Evolutionary conservation across 2,113 vertebrate genomes (phyloP), one percentile per base, ranked within the genome.

Genomic region (Callionymus lyra): DNA sequence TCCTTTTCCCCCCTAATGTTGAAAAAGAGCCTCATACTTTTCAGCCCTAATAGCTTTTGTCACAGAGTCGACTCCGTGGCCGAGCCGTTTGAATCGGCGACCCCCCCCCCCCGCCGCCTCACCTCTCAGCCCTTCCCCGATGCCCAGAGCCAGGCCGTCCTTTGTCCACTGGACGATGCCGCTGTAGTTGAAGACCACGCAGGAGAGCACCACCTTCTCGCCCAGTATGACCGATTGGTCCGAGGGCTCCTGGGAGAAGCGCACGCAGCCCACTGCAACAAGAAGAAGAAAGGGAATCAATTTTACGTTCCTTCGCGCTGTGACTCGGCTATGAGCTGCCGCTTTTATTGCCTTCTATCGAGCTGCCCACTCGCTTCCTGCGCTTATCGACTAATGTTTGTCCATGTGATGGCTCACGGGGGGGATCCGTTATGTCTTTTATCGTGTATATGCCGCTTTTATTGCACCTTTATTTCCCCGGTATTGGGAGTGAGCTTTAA

Each of bases 131-230:
- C 91, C 92, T 61, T 93, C 90, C 10, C 92, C 91, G 54, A 93
- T 84, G 8, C 93, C 94, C 36, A 97, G 85, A 0, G 94, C 94
- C 13, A 97, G 82, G 1, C 94, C 94, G 0, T 97, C 93, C 66
- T 97, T 97, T 80, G 94, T 97, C 93, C 94, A 97, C 69, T 97
- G 94, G 53, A 95, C 91, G 6, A 95, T 97, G 27, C 93, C 93
- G 0, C 88, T 92, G 78, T 97, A 97, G 68, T 97, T 97, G 74
- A 91, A 90, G 41, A 97, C 88, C 50, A 95, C 87, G 2, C 93
- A 97, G 63, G 90, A 88, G 18, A 95, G 78, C 27, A 93, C 84
- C 1, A 89, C 89, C 14, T 82, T 77, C 48, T 93, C 91, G 0
- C 92, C 93, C 0, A 94, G 83, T 16, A 97, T 91, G 81, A 97